Base-by-base conservation (phyloP, 2,888 invertebrate genomes). In the Diarsia dahlii region DNA sequence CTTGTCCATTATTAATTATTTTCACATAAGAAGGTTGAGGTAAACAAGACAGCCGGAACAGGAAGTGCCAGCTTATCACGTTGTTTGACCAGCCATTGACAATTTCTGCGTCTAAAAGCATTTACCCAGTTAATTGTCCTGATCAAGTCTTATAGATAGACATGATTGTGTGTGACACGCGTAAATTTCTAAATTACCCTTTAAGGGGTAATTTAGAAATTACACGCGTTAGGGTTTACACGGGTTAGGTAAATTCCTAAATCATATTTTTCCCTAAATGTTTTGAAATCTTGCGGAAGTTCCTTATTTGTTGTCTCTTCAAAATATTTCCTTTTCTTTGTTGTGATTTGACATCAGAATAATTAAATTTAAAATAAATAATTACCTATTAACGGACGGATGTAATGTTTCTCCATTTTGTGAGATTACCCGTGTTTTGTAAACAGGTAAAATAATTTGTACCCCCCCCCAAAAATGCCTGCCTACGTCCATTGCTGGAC, bases 31-130 rank as follows among this genome's bases (percentile, higher is more conserved):
- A 50, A 62, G 20, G 45, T 46, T 12, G 18, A 48, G 28, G 23
- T 63, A 50, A 56, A 48, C 28, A n/a, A 28, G 48, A 39, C 23
- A 62, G 46, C 13, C 54, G 50, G 48, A 28, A 28, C 13, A 45
- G 54, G 62, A 48, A n/a, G 78, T 63, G 78, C 8, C 45, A 60
- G 48, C n/a, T 45, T 50, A 48, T 69, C n/a, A 48, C n/a, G 18
- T 54, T 69, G n/a, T 10, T 39, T 54, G 69, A 78, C 69, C 50
- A 9, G 34, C 15, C n/a, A 50, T 18, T 50, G 15, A 8, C 50
- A 28, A 45, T 71, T 71, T 8, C 15, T 18, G 20, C 28, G 62
- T 50, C 12, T n/a, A 70, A 77, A 68, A 77, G 34, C 46, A 77
- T 68, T 62, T 46, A 58, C 13, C 1, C 15, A 60, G 66, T 34